A percentile compares a stretch with the other conserved stretches of the same genome.
Conservation (phyloP, 1,140 invertebrate species). For the Trichoplusia ni region DNA sequence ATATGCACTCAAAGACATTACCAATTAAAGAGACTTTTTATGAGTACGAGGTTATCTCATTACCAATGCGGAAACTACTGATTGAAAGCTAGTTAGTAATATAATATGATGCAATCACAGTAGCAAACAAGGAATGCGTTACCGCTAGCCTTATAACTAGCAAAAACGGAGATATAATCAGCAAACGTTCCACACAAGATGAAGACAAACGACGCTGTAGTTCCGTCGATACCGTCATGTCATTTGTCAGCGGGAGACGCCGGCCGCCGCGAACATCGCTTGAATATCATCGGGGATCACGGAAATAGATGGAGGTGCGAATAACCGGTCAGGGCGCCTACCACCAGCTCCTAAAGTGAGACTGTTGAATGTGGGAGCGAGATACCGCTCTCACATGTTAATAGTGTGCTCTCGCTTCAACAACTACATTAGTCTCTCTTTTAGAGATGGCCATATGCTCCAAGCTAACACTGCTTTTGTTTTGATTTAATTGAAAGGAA, state of each 20-base stretch:
- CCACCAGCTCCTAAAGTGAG: background rate
- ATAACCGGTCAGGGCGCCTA: background rate
- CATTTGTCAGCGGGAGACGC: conserved; percentile 35
- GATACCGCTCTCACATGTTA: too few species aligned
- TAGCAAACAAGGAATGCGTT: conserved; percentile 30
- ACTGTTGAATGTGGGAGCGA: too few species aligned
- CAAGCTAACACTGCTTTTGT: too few species aligned
- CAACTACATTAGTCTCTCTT: too few species aligned
- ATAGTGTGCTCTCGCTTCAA: too few species aligned
- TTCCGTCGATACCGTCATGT: conserved; percentile 29
- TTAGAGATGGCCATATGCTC: too few species aligned
- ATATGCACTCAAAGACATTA: too few species aligned
- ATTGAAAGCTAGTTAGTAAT: too few species aligned
- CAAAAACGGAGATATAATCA: conserved; percentile 40
- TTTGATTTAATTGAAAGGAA: too few species aligned
- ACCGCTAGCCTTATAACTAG: conserved; percentile 27
- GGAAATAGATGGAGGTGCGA: background rate
- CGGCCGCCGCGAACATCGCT: background rate
- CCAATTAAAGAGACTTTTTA: too few species aligned
- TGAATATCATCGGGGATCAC: background rate
- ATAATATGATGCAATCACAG: conserved; percentile 8
- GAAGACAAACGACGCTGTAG: conserved; percentile 37
- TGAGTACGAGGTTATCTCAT: too few species aligned
- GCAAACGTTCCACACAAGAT: conserved; percentile 28
- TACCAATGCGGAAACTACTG: too few species aligned